phyloP scores from a whole-genome alignment of 2,113 vertebrate species.

The Amblyornis subalaris region DNA sequence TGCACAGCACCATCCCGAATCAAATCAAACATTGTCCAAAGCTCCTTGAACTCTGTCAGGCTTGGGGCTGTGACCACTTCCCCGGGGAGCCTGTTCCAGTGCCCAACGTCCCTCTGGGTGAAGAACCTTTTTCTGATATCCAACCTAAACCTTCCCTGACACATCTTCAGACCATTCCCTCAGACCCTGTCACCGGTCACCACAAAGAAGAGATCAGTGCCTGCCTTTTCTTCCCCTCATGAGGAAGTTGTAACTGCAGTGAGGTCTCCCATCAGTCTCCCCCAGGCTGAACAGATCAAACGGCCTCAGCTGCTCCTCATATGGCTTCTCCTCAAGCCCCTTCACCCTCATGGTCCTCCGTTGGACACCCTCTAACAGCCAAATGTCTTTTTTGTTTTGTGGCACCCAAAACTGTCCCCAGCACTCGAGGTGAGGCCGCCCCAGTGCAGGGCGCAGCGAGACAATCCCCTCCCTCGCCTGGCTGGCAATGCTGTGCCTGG shows the following conservation, averaged over 20 bases:
- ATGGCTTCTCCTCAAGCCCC: not conserved
- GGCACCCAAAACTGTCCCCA: not conserved
- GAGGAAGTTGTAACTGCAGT: accelerated
- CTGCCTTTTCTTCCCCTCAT: not conserved
- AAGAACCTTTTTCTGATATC: accelerated
- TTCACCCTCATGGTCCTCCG: too few species aligned
- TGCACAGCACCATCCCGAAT: too few species aligned
- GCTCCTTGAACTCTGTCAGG: not conserved
- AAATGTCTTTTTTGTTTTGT: not conserved
- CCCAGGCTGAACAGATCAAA: not conserved
- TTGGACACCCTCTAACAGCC: not conserved
- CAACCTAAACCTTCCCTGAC: not conserved
- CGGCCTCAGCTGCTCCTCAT: not conserved
- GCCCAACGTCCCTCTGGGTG: accelerated
- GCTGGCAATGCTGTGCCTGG: not conserved
- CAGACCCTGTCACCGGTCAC: accelerated
- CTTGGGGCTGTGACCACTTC: not conserved
- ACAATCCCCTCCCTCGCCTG: not conserved
- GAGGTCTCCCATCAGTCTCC: not conserved
- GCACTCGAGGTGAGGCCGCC: accelerated
- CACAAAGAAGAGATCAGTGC: not conserved
- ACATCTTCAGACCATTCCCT: accelerated
- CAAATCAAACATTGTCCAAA: too few species aligned
- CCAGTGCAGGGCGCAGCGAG: not conserved
- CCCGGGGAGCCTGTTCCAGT: not conserved